Conservation (phyloP, 2,888 invertebrate species). For the Eupeodes luniger region DNA sequence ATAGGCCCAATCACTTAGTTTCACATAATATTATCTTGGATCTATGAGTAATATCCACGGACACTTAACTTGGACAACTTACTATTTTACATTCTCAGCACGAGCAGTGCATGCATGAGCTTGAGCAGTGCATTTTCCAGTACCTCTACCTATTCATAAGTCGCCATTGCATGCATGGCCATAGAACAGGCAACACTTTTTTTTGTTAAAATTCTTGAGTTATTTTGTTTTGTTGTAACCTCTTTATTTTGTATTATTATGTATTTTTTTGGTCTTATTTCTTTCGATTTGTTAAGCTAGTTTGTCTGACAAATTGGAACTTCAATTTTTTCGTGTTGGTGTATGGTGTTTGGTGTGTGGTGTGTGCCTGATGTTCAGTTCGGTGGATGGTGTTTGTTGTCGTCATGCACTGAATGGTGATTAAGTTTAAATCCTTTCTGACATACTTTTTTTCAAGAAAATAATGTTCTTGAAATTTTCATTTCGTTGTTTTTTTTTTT, state of each 20-base stretch:
- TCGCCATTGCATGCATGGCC: constrained; percentile 1
- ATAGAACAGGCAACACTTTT: not conserved
- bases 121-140: not conserved
- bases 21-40: constrained; percentile 46
- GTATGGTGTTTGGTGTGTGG: not conserved
- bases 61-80: constrained; percentile 36
- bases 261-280: constrained; percentile 21
- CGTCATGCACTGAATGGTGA: constrained; percentile 54
- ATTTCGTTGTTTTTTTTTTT: constrained; percentile 16
- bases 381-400: not conserved
- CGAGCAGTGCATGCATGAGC: not conserved
- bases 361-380: not conserved
- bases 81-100: constrained; percentile 50
- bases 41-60: constrained; percentile 42
- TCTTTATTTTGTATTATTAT: constrained; percentile 1
- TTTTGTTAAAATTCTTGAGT: constrained; percentile 7
- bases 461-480: constrained; percentile 51
- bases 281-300: constrained; percentile 36
- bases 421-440: constrained; percentile 66
- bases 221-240: not conserved
- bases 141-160: not conserved
- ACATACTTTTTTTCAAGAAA: constrained; percentile 55
- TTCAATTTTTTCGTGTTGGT: constrained; percentile 16
- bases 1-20: constrained; percentile 4
- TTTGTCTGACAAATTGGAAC: constrained; percentile 61